Conservation (phyloP, 2,797 vertebrate species). For the Tapera naevia region DNA sequence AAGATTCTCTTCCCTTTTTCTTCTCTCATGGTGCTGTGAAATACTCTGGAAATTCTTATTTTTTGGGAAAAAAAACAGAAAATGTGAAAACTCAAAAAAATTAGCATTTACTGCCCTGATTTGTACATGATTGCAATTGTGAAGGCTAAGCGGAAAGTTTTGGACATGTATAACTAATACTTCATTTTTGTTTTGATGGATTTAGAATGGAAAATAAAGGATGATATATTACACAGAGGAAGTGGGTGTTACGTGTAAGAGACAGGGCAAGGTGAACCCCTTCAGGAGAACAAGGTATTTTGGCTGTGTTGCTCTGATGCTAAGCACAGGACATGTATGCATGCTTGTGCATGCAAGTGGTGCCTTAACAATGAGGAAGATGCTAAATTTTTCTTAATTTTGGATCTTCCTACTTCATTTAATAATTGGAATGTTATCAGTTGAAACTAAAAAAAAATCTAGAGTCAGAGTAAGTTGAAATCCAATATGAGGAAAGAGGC, state of each 20-base stretch:
- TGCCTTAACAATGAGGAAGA: neutral
- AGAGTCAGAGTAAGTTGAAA: neutral
- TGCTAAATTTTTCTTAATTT: neutral
- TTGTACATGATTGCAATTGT: neutral
- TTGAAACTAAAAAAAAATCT: neutral
- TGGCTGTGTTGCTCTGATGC: neutral
- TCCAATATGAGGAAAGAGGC: neutral
- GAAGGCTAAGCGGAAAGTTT: neutral
- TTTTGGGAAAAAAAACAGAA: neutral
- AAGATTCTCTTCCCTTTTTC: neutral
- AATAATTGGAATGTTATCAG: neutral
- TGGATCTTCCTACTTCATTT: neutral
- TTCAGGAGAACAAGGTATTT: neutral
- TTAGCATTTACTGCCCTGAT: neutral
- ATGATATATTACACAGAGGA: neutral
- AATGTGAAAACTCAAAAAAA: neutral
- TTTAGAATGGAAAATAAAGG: neutral
- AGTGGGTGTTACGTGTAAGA: neutral
- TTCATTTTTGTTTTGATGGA: neutral
- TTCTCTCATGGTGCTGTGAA: neutral
- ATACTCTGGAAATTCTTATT: neutral
- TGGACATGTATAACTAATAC: neutral
- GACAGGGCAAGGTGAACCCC: no score
- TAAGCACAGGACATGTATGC: neutral
- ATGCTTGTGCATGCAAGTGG: accelerated